phyloP scores from a whole-genome alignment of 2,113 vertebrate genomes.

The Chlorocebus sabaeus region DNA sequence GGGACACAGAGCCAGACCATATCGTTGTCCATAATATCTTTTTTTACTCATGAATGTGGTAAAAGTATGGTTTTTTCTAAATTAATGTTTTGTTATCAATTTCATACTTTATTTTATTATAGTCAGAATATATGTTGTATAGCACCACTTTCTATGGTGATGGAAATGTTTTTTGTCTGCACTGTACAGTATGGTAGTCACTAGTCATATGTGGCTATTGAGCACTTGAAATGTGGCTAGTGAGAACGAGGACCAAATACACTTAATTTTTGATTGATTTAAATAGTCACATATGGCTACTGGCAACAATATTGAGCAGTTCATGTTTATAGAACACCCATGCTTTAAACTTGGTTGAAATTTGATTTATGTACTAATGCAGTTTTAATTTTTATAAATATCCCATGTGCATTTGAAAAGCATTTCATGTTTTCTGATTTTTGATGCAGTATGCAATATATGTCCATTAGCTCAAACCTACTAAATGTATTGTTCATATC shows the following conservation, averaged over 20 bases:
- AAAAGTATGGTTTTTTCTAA: not conserved
- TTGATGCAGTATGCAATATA: not conserved
- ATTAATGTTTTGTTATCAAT: not conserved
- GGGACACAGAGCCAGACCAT: too few relatives aligned
- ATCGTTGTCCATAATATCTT: not conserved
- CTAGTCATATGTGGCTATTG: not conserved
- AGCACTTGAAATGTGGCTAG: not conserved
- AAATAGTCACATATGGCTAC: not conserved
- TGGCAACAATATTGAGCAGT: not conserved
- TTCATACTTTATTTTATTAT: not conserved
- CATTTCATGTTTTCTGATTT: not conserved
- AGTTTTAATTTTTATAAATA: not conserved
- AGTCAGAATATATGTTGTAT: not conserved
- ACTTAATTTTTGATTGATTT: not conserved
- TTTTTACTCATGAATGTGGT: not conserved
- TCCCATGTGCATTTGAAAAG: not conserved
- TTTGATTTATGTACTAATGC: not conserved
- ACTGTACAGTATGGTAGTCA: not conserved
- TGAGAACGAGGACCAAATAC: not conserved
- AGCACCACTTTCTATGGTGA: not conserved
- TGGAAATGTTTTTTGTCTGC: not conserved
- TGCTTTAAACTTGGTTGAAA: not conserved
- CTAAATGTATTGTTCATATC: not conserved
- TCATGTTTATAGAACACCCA: not conserved
- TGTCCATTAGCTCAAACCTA: not conserved